Evolutionary conservation across 37 sponge, comb jelly and placozoan species (phyloP).

Genomic region (Hexactinellida sp.): DNA sequence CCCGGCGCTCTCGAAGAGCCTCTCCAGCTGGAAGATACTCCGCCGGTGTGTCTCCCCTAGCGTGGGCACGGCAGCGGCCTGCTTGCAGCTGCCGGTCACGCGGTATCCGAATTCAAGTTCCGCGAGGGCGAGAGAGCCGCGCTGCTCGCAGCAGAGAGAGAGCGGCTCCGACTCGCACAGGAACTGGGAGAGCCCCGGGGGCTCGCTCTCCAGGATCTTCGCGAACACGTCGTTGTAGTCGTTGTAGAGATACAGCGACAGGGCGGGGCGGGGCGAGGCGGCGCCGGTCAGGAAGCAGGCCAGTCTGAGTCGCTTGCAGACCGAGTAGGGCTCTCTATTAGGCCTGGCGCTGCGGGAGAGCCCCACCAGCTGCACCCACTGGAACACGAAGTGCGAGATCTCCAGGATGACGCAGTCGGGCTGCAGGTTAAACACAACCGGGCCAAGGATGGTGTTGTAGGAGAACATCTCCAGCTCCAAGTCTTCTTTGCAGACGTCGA

Average conservation of each 20-base stretch:
- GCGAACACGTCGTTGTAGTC: neutral
- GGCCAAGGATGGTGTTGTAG: neutral
- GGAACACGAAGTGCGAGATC: constrained; percentile 2
- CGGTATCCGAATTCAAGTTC: neutral
- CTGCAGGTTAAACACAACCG: neutral
- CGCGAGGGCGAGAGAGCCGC: neutral
- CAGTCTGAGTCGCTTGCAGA: neutral
- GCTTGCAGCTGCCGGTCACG: neutral
- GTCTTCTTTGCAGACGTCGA: neutral
- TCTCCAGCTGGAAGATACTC: neutral
- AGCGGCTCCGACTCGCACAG: neutral
- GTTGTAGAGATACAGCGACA: neutral
- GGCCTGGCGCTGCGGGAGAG: neutral
- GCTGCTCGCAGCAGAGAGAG: neutral
- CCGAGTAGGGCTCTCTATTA: neutral
- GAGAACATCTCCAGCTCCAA: neutral
- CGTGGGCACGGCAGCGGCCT: neutral
- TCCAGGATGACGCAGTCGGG: neutral
- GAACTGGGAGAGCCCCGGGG: neutral
- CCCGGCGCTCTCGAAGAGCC: neutral
- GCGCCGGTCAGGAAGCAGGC: neutral
- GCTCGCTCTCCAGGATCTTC: neutral
- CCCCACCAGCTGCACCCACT: neutral
- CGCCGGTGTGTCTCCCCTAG: neutral
- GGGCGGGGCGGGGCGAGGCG: neutral